phyloP scores from a whole-genome alignment of 37 sponge, comb jelly and placozoan species.

The Hormiphora californensis region DNA sequence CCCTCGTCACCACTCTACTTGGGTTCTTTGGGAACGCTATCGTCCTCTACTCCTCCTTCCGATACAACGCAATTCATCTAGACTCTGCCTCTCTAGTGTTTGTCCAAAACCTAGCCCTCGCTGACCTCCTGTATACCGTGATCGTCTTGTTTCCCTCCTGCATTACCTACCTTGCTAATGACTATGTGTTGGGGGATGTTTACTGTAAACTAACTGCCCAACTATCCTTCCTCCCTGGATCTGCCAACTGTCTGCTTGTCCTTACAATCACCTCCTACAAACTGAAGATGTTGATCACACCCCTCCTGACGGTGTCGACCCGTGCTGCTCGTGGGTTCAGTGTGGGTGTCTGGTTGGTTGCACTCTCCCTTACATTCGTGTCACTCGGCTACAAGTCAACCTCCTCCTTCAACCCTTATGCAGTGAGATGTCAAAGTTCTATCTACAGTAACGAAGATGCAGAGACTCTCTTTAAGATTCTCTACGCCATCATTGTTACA shows the following conservation, averaged over 20 bases:
- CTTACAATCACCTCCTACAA: not conserved
- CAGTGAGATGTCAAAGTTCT: not conserved
- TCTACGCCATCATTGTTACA: not conserved
- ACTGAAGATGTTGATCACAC: not conserved
- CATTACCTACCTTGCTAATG: not conserved
- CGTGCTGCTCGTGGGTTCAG: not conserved
- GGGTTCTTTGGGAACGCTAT: not conserved
- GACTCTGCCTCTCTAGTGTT: not conserved
- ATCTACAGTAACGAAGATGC: not conserved
- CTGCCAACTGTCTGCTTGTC: not conserved
- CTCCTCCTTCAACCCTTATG: not conserved
- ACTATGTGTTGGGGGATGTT: not conserved
- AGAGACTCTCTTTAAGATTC: not conserved
- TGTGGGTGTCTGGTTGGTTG: not conserved
- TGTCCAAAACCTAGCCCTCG: not conserved
- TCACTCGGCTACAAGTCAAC: not conserved
- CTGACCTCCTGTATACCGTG: conserved; percentile 17
- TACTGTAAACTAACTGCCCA: not conserved
- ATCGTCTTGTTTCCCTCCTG: not conserved
- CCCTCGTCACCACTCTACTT: not conserved
- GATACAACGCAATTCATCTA: not conserved
- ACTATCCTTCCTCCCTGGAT: not conserved
- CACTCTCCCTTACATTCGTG: not conserved
- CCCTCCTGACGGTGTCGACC: not conserved
- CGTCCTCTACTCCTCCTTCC: conserved; percentile 6